Base-by-base conservation (phyloP, 2,797 vertebrate species). In the Gymnothorax reevesii region DNA sequence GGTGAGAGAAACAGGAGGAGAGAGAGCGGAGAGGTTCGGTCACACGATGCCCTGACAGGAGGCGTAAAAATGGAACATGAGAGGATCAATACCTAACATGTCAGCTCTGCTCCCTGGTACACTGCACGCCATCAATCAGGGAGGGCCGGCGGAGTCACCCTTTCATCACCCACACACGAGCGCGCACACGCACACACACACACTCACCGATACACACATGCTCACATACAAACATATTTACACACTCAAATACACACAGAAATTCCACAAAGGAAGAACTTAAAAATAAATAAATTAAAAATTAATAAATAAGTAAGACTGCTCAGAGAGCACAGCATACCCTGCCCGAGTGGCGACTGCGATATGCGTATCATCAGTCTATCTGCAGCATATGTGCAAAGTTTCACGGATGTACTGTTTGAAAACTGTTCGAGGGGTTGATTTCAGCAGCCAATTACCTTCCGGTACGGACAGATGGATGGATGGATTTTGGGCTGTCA, bases 181-280 rank as follows among this genome's bases (percentile, higher is more conserved):
- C 59, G 33, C 69, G 13, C 25, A 8, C 17, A 13, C 59, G 17
- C 3, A 60, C 8, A 10, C 59, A 15, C 33, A 13, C 71, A n/a
- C 33, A 75, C 25, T 2, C 12, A 85, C 8, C 85, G 33, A 71
- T 62, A 82, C 22, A 2, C 8, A 73, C 90, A 90, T 90, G 52
- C 49, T 62, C 6, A 83, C 7, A 69, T n/a, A 69, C 7, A 0
- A 7, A 59, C 13, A 13, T 7, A 59, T 13, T 9, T 13, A 59
- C 57, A 59, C 10, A 4, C n/a, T 7, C n/a, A 69, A 9, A 89
- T 71, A 89, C 66, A 66, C 92, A 82, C 83, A 69, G 57, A 3
- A 71, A 84, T 25, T 64, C 1, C 12, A 85, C 8, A 86, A 42
- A 42, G 33, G 33, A 42, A 42, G 33, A 42, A 42, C 33, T 42